A percentile compares a stretch with the other conserved stretches of the same genome.
Conservation (phyloP, 2,797 vertebrate genomes). For the Intellagama lesueurii region DNA sequence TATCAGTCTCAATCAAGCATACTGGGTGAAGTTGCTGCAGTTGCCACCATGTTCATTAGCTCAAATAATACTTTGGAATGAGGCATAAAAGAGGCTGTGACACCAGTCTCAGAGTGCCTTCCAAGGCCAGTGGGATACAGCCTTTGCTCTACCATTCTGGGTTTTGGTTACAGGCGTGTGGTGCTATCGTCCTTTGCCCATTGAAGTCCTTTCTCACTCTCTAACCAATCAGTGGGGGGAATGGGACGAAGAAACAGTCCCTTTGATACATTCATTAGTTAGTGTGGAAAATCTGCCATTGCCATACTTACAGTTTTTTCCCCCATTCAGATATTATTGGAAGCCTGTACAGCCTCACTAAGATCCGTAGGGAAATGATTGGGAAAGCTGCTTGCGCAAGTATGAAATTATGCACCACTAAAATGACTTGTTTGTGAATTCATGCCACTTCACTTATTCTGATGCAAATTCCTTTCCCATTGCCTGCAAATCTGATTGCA, state of each 20-base stretch:
- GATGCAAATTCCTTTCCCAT: constrained; percentile 10
- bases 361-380: neutral
- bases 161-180: neutral
- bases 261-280: neutral
- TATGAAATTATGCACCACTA: constrained; percentile 3
- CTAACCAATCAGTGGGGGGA: neutral
- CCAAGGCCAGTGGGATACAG: neutral
- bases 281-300: neutral
- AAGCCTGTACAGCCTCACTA: constrained; percentile 11
- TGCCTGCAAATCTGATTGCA: constrained; percentile 15
- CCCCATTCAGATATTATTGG: neutral
- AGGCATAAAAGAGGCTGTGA: neutral
- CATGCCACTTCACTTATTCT: constrained; percentile 5
- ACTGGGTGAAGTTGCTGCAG: neutral
- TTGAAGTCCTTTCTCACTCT: neutral
- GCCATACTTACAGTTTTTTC: neutral
- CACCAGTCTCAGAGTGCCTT: neutral
- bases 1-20: neutral
- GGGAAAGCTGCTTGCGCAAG: neutral
- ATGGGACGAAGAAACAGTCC: neutral
- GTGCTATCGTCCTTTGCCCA: neutral
- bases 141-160: neutral
- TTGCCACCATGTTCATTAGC: neutral
- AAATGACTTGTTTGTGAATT: constrained; percentile 24
- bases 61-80: neutral